These are phyloP conservation scores for Odontocolon sp. DNA, from an alignment of 2,888 invertebrate genomes.

Conservation along the genomic window DNA sequence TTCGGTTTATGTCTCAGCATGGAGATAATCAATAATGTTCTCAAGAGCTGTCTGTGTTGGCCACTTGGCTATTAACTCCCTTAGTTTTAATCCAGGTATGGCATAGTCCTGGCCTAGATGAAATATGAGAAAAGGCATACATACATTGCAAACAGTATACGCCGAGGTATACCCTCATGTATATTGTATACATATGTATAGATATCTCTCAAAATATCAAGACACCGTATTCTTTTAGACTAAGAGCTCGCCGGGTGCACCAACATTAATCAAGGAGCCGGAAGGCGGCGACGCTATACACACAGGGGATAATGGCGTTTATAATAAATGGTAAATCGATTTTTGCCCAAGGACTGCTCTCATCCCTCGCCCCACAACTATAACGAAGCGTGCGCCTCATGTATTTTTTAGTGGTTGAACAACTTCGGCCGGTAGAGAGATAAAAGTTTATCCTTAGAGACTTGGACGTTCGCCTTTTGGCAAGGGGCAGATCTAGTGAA, in stretches of 20 bases:
- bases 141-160: not conserved
- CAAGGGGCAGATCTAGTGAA: no score
- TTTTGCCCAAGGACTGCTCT: not conserved
- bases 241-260: slow-evolving; percentile 21
- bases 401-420: not conserved
- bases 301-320: slow-evolving; percentile 42
- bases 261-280: slow-evolving; percentile 31
- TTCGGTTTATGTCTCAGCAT: not conserved
- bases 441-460: not conserved
- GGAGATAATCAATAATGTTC: slow-evolving; percentile 18
- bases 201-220: not conserved
- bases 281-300: slow-evolving; percentile 14
- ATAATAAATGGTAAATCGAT: slow-evolving; percentile 63
- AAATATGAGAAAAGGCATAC: not conserved
- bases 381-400: not conserved
- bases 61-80: not conserved
- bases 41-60: not conserved
- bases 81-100: slow-evolving; percentile 8
- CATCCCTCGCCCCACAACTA: not conserved
- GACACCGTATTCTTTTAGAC: slow-evolving; percentile 6
- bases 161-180: not conserved
- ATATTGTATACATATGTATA: not conserved
- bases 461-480: no score
- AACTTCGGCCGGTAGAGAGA: not conserved
- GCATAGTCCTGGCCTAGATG: not conserved